These are phyloP conservation scores for Tenthredo mesomela DNA, from an alignment of 2,888 invertebrate species.

Conservation along the genomic window DNA sequence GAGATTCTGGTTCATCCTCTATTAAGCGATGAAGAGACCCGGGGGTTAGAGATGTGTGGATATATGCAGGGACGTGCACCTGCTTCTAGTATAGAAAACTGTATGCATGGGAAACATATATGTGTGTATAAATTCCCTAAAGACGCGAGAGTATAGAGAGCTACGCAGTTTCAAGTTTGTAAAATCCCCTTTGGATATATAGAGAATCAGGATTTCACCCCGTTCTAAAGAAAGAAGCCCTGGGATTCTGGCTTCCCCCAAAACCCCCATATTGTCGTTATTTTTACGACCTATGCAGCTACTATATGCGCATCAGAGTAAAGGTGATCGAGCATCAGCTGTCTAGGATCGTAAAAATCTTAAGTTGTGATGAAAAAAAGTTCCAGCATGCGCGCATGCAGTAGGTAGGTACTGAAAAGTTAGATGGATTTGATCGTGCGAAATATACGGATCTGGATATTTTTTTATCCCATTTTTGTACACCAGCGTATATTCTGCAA, in stretches of 20 bases:
- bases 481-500: too few species aligned
- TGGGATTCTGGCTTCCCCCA: background rate
- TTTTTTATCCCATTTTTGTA: background rate
- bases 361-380: background rate
- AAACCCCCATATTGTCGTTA: constrained; percentile 26
- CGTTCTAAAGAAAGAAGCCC: constrained; percentile 50
- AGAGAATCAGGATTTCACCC: constrained; percentile 45
- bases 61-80: background rate
- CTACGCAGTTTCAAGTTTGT: background rate
- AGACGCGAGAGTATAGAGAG: background rate
- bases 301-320: too few species aligned
- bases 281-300: constrained; percentile 24
- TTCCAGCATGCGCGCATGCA: too few species aligned
- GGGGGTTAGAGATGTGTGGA: background rate
- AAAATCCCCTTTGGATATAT: constrained; percentile 27
- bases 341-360: constrained; percentile 42
- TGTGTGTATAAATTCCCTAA: background rate
- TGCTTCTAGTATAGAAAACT: constrained; percentile 16
- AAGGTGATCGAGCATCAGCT: constrained; percentile 32
- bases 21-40: background rate
- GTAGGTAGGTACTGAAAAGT: background rate
- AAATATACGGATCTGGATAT: constrained; percentile 13
- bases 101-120: background rate
- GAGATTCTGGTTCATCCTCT: constrained; percentile 1
- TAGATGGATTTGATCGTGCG: background rate